A percentile compares a stretch with the other conserved stretches of the same genome.
Conservation (phyloP, 2,888 invertebrate species). For the Cataglyphis altisquamis region DNA sequence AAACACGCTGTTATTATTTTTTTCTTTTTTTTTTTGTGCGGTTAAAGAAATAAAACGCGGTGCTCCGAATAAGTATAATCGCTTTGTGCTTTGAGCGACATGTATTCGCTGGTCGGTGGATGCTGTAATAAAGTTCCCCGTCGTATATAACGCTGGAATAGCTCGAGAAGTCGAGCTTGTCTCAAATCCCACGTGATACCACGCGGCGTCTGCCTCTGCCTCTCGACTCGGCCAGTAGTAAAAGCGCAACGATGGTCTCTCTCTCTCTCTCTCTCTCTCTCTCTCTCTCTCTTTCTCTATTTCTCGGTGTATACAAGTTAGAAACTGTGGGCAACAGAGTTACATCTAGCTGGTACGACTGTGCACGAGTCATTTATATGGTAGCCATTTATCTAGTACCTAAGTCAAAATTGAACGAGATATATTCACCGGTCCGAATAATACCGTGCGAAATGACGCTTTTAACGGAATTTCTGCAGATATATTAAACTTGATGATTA, state of each 20-base stretch:
- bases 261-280: neutral
- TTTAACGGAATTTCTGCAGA: conserved; percentile 25
- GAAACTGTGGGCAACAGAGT: conserved; percentile 35
- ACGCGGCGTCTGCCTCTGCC: neutral
- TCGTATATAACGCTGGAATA: conserved; percentile 18
- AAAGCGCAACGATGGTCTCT: conserved; percentile 21
- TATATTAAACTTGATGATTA: neutral
- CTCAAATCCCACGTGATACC: conserved; percentile 40
- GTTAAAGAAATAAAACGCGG: neutral
- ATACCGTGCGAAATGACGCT: conserved; percentile 28
- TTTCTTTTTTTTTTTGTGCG: neutral
- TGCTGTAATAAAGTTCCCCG: conserved; percentile 47
- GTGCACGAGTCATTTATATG: conserved; percentile 32
- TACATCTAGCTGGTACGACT: conserved; percentile 27
- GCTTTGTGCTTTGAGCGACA: conserved; percentile 21
- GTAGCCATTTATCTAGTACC: conserved; percentile 38
- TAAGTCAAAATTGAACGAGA: conserved; percentile 46
- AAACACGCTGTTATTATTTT: neutral
- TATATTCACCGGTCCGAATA: conserved; percentile 14
- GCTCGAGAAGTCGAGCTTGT: conserved; percentile 30
- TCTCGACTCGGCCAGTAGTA: conserved; percentile 13
- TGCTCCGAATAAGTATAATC: conserved; percentile 22
- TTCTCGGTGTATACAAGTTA: conserved; percentile 18
- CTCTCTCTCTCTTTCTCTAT: neutral
- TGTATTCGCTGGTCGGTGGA: conserved; percentile 9